Evolutionary conservation across 2,797 vertebrate species (phyloP).

Genomic region (Phylloscopus collybita): DNA sequence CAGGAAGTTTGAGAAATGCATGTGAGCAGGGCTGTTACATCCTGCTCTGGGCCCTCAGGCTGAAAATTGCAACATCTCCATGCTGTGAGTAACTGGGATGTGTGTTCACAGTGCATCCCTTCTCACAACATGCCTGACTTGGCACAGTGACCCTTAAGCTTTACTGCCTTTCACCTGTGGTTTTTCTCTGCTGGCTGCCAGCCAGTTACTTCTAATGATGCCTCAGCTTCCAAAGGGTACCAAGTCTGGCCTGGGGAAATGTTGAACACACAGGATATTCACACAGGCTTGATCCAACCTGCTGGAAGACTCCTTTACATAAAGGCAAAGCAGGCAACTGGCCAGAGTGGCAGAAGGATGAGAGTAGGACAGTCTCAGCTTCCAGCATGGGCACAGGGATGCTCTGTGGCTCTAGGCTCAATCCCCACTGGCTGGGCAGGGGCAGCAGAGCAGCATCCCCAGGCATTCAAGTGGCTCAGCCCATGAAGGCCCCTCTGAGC

Average conservation of each 20-base stretch:
- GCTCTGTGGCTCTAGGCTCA: neutral
- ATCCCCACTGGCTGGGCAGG: neutral
- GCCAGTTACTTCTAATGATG: neutral
- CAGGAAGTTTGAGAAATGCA: conserved; percentile 18
- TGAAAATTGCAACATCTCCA: neutral
- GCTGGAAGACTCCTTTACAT: neutral
- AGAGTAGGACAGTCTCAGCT: neutral
- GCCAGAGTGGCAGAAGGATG: neutral
- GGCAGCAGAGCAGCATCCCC: neutral
- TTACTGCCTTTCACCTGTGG: neutral
- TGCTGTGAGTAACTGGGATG: neutral
- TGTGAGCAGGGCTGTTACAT: neutral
- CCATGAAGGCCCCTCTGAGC: accelerated
- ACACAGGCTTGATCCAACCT: neutral
- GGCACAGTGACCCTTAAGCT: neutral
- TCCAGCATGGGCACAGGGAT: neutral
- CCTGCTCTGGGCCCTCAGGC: neutral
- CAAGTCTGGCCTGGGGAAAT: neutral
- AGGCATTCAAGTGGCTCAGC: neutral
- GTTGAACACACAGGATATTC: neutral
- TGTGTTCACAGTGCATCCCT: neutral
- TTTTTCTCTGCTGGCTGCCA: neutral
- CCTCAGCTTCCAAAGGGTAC: neutral
- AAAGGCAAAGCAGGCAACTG: neutral
- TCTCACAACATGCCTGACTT: neutral